A percentile compares a stretch with the other conserved stretches of the same genome.
Conservation (phyloP, 2,797 vertebrate species). For the Saxicola maurus region DNA sequence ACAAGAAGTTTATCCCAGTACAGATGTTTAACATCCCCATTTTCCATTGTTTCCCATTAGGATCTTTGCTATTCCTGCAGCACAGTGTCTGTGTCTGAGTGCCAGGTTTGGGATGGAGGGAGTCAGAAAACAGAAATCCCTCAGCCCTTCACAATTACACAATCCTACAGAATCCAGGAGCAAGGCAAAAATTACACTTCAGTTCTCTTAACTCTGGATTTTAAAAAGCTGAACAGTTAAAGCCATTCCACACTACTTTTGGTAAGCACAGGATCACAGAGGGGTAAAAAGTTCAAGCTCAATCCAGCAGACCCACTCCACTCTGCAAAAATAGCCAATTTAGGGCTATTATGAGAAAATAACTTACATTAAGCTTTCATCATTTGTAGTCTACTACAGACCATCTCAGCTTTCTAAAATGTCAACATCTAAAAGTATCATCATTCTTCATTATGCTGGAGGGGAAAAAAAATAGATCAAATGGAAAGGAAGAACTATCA, state of each 20-base stretch:
- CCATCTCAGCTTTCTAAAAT: slow-evolving; percentile 59
- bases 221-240: slow-evolving; percentile 8
- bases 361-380: slow-evolving; percentile 72
- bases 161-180: not conserved
- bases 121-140: not conserved
- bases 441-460: slow-evolving; percentile 57
- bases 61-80: not conserved
- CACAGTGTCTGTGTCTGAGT: not conserved
- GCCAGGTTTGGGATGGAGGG: not conserved
- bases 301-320: slow-evolving; percentile 39
- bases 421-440: slow-evolving; percentile 62
- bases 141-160: not conserved
- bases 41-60: not conserved
- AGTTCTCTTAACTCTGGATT: not conserved
- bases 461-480: slow-evolving; percentile 44
- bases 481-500: slow-evolving; percentile 44
- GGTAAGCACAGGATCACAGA: slow-evolving; percentile 39
- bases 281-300: slow-evolving; percentile 55
- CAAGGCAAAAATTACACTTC: not conserved
- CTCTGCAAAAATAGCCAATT: slow-evolving; percentile 45
- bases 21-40: not conserved
- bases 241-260: slow-evolving; percentile 9
- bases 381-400: slow-evolving; percentile 55
- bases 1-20: not conserved
- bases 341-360: slow-evolving; percentile 64